A percentile compares a stretch with the other conserved stretches of the same genome.
These are phyloP conservation scores for Artemia sinica DNA, from an alignment of 2,888 invertebrate genomes.

Conservation along the genomic window DNA sequence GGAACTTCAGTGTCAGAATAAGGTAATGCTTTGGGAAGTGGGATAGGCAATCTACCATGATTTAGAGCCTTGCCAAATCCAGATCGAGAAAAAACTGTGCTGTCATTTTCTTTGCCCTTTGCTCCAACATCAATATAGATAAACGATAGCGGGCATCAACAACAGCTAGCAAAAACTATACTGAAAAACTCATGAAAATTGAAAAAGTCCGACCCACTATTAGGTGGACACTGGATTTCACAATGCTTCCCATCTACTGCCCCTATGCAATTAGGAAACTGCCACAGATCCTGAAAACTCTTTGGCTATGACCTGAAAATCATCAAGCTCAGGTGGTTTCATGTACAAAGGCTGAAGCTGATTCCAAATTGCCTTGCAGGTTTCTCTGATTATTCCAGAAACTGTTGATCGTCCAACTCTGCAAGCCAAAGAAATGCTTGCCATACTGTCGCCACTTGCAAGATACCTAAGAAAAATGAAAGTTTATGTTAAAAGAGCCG, in stretches of 20 bases:
- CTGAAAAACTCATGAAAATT: background rate
- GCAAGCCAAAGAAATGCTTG: too few species aligned
- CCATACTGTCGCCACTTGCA: too few species aligned
- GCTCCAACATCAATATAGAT: background rate
- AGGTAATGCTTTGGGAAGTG: background rate
- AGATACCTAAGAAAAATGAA: too few species aligned
- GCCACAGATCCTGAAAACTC: slow-evolving; percentile 22
- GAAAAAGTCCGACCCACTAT: slow-evolving; percentile 22
- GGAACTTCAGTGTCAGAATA: background rate
- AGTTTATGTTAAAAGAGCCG: too few species aligned
- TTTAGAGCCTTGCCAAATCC: background rate
- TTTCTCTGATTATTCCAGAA: too few species aligned
- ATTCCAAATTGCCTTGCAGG: background rate
- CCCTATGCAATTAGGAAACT: slow-evolving; percentile 24
- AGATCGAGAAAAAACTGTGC: background rate
- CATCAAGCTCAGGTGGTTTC: background rate
- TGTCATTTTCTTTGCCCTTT: background rate
- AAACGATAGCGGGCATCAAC: background rate
- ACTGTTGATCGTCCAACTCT: too few species aligned
- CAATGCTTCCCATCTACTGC: slow-evolving; percentile 26
- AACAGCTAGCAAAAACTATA: background rate
- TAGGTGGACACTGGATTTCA: slow-evolving; percentile 19
- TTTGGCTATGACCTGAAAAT: slow-evolving; percentile 17
- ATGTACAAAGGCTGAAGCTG: background rate
- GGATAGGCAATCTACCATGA: background rate